Percentiles rank a stretch among this genome's conserved stretches.
phyloP scores from a whole-genome alignment of 2,113 vertebrate genomes.

The Thymallus thymallus region DNA sequence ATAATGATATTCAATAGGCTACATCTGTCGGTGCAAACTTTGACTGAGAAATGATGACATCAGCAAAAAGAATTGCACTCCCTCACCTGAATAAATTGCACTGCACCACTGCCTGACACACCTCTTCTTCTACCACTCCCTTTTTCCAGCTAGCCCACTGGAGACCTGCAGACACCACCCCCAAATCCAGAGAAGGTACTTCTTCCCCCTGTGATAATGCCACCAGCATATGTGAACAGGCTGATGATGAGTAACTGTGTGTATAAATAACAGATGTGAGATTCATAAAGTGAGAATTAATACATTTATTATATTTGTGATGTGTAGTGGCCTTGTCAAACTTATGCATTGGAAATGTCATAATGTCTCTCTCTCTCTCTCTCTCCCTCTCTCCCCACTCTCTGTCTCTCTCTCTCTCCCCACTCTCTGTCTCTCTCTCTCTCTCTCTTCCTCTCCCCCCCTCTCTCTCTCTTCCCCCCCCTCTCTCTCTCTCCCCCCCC shows the following conservation, averaged over 20 bases:
- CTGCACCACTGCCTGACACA: background rate
- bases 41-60: no score
- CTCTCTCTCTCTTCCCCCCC: background rate
- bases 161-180: slow-evolving; percentile 65
- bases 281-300: background rate
- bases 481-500: background rate
- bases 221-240: background rate
- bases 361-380: slow-evolving; percentile 14
- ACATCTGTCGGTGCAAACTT: no score
- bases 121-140: slow-evolving; percentile 26
- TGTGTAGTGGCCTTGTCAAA: background rate
- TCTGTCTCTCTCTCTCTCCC: slow-evolving; percentile 17
- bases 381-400: background rate
- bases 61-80: background rate
- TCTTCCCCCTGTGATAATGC: background rate
- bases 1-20: no score
- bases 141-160: slow-evolving; percentile 70
- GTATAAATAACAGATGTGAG: background rate
- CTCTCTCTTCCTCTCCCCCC: background rate
- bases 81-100: background rate
- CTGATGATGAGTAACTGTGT: background rate
- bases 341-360: background rate
- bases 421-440: background rate
- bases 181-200: slow-evolving; percentile 70
- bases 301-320: background rate